Evolutionary conservation across 2,888 invertebrate species (phyloP).

Genomic region (Lamproptera curius): DNA sequence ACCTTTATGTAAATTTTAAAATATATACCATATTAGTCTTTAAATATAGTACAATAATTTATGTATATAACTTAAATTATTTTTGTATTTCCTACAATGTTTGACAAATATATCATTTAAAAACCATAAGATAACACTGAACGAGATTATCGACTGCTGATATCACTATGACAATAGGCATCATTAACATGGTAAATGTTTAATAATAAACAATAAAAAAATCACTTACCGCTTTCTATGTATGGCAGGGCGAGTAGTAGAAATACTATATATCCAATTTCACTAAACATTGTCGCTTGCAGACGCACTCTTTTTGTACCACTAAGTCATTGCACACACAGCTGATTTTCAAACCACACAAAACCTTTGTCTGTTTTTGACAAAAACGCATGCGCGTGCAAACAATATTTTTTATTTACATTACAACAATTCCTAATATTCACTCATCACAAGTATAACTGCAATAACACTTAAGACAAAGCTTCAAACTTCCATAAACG

Average conservation of each 20-base stretch:
- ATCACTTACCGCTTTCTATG: slow-evolving; percentile 84
- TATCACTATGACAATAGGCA: too few species aligned
- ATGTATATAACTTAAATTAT: too few species aligned
- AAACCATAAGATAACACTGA: too few species aligned
- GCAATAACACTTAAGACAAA: slow-evolving; percentile 36
- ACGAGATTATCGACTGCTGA: too few species aligned
- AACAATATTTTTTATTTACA: slow-evolving; percentile 75
- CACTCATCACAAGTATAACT: slow-evolving; percentile 39
- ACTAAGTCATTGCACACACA: slow-evolving; percentile 78
- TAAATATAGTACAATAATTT: too few species aligned
- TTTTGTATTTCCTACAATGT: too few species aligned
- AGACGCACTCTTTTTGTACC: slow-evolving; percentile 67
- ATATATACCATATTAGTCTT: too few species aligned
- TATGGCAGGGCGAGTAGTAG: slow-evolving; percentile 83
- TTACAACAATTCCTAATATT: slow-evolving; percentile 56
- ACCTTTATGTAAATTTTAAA: too few species aligned
- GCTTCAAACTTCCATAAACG: slow-evolving; percentile 31
- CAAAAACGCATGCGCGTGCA: slow-evolving; percentile 77
- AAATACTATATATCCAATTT: slow-evolving; percentile 82
- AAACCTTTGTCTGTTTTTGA: slow-evolving; percentile 80
- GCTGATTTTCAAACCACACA: slow-evolving; percentile 79
- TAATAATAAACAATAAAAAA: slow-evolving; percentile 14
- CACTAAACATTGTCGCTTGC: slow-evolving; percentile 79
- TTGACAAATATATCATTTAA: too few species aligned
- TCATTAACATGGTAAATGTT: too few species aligned